Percentiles rank a stretch among this genome's conserved stretches.
phyloP scores from a whole-genome alignment of 2,113 vertebrate species.

The Ammospiza nelsoni region DNA sequence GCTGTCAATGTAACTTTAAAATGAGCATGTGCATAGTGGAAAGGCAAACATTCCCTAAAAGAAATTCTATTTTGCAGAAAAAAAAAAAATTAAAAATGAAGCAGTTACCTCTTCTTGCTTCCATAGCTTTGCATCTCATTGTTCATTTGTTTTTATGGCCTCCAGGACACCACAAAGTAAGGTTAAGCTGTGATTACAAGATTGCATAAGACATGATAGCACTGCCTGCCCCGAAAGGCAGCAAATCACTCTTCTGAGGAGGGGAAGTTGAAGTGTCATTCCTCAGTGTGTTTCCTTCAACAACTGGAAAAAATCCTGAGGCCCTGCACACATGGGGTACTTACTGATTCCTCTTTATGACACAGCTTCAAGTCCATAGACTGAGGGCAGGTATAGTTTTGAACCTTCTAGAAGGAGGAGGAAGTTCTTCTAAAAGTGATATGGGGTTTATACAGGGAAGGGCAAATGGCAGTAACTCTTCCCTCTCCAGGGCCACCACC shows the following conservation, averaged over 20 bases:
- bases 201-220: not conserved
- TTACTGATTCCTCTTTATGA: not conserved
- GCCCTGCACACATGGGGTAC: rapidly evolving
- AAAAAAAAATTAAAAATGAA: not conserved
- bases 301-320: not conserved
- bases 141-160: not conserved
- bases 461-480: not conserved
- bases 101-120: not conserved
- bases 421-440: not conserved
- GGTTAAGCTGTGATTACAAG: not conserved
- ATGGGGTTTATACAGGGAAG: not conserved
- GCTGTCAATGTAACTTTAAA: not conserved
- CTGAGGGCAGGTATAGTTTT: not conserved
- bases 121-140: not conserved
- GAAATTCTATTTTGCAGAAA: not conserved
- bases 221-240: not conserved
- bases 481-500: not conserved
- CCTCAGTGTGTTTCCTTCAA: not conserved
- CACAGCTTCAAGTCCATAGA: not conserved
- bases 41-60: not conserved
- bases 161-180: not conserved
- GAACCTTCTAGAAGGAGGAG: not conserved
- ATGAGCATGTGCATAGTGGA: not conserved
- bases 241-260: not conserved
- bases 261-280: not conserved